Conservation (phyloP, 35 echinoderm and acorn worm species). For the Strongylocentrotus purpuratus region DNA sequence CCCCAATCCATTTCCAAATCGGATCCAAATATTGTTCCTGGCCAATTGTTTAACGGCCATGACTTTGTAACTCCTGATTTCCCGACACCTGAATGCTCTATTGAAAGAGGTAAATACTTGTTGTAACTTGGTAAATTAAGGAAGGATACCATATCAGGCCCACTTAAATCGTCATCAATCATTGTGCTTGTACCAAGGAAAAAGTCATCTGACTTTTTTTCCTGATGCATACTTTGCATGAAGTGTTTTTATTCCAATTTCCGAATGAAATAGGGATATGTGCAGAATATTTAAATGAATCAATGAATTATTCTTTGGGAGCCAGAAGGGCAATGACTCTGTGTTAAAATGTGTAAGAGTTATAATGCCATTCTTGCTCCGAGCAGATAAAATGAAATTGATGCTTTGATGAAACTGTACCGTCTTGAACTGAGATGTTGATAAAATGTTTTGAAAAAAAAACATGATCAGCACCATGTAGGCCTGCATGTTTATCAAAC, state of each 20-base stretch:
- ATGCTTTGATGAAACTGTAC: too few relatives aligned
- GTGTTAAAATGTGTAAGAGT: too few relatives aligned
- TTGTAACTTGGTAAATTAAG: background rate
- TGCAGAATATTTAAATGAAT: too few relatives aligned
- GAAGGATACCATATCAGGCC: background rate
- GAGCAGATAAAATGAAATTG: too few relatives aligned
- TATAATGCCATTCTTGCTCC: too few relatives aligned
- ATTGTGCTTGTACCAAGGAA: background rate
- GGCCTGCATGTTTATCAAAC: background rate
- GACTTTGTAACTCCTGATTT: background rate
- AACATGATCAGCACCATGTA: background rate
- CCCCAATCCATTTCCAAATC: background rate
- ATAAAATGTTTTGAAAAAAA: background rate
- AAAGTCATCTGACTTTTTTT: background rate
- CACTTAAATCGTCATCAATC: slow-evolving; percentile 5
- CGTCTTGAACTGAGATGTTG: too few relatives aligned
- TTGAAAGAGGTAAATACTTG: background rate
- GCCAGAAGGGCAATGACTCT: too few relatives aligned
- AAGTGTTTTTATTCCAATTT: background rate
- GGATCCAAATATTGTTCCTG: background rate
- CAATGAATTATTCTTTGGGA: too few relatives aligned
- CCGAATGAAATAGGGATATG: too few relatives aligned
- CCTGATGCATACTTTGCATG: background rate
- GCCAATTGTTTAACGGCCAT: background rate
- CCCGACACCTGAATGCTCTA: background rate